Evolutionary conservation across 2,888 invertebrate species (phyloP).

Genomic region (Bombylius discolor): DNA sequence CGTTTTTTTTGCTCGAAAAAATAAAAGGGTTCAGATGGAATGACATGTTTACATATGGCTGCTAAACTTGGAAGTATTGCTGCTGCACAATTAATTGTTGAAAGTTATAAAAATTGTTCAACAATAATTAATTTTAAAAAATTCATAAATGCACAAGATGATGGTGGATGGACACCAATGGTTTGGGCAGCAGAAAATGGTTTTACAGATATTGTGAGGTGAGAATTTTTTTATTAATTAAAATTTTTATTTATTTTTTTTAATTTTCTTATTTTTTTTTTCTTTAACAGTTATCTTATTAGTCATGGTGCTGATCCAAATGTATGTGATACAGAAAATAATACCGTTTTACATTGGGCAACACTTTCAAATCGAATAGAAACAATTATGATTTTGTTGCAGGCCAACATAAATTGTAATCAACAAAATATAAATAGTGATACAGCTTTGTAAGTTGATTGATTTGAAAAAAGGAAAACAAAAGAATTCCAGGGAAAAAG

Average conservation of each 20-base stretch:
- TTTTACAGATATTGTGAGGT: constrained; percentile 53
- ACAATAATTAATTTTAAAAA: constrained; percentile 30
- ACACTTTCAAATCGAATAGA: constrained; percentile 70
- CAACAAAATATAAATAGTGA: constrained; percentile 71
- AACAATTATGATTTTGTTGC: constrained; percentile 50
- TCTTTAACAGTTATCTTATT: constrained; percentile 41
- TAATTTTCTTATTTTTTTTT: neutral
- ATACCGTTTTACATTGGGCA: constrained; percentile 83
- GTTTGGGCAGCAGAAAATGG: constrained; percentile 87
- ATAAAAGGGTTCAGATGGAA: constrained; percentile 67
- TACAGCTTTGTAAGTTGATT: constrained; percentile 63
- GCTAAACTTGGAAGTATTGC: constrained; percentile 56
- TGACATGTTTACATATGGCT: constrained; percentile 74
- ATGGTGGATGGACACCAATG: constrained; percentile 87
- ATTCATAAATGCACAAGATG: constrained; percentile 57
- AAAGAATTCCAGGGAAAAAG: too few species aligned
- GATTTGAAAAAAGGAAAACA: neutral
- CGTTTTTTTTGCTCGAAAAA: too few species aligned
- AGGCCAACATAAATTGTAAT: constrained; percentile 57
- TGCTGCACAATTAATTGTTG: constrained; percentile 46
- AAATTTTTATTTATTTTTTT: neutral
- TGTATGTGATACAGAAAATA: constrained; percentile 72
- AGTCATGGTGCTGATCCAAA: constrained; percentile 63
- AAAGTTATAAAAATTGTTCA: constrained; percentile 30
- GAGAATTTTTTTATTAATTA: constrained; percentile 25